A percentile compares a stretch with the other conserved stretches of the same genome.
Evolutionary conservation across 2,797 vertebrate species (phyloP).

Genomic region (Halcyon badia): DNA sequence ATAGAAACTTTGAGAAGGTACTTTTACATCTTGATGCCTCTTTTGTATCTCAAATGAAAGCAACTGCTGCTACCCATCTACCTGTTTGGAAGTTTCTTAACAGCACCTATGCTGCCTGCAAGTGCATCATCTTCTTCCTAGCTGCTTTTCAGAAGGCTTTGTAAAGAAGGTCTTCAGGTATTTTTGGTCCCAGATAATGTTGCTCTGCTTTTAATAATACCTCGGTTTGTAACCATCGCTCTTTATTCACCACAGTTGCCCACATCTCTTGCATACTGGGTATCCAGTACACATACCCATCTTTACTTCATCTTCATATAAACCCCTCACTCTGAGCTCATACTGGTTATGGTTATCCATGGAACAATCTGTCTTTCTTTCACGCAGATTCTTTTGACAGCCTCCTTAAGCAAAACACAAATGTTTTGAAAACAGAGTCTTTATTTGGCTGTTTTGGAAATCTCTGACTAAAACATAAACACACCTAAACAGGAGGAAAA

Average conservation of each 20-base stretch:
- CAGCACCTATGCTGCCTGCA: accelerated
- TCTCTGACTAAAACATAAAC: background rate
- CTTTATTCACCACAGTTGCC: background rate
- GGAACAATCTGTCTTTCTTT: background rate
- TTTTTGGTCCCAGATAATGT: background rate
- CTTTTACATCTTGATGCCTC: background rate
- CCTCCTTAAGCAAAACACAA: background rate
- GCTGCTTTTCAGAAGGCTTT: background rate
- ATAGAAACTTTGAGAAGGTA: background rate
- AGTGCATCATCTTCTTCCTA: background rate
- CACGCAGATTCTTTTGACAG: background rate
- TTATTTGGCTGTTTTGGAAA: background rate
- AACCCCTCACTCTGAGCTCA: background rate
- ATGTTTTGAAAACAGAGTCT: background rate
- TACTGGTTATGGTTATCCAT: background rate
- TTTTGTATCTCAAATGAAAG: background rate
- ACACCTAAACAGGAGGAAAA: no score
- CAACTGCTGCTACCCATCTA: background rate
- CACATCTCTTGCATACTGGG: background rate
- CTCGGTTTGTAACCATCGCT: accelerated
- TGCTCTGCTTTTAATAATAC: background rate
- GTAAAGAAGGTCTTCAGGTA: background rate
- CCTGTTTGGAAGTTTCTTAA: background rate
- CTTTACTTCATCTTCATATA: background rate
- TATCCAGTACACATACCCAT: background rate